Evolutionary conservation across 2,113 vertebrate species (phyloP).

Genomic region (Platysteira castanea): DNA sequence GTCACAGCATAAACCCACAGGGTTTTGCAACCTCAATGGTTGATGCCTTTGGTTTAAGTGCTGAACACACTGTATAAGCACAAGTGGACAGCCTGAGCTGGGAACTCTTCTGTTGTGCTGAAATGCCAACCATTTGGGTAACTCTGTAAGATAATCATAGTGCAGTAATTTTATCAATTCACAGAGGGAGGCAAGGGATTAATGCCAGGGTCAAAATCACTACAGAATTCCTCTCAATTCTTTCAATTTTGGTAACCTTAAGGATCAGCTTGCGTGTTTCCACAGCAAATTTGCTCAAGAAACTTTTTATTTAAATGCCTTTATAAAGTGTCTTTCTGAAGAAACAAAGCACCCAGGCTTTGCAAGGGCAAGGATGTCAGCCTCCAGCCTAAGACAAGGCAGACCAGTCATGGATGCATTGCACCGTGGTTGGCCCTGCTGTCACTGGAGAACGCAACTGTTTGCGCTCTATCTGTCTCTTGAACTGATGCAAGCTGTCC

Average conservation of each 20-base stretch:
- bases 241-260: neutral
- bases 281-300: neutral
- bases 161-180: neutral
- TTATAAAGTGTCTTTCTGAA: neutral
- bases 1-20: slow-evolving; percentile 3
- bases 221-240: neutral
- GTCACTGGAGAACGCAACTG: neutral
- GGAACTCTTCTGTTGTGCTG: neutral
- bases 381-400: neutral
- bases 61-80: slow-evolving; percentile 5
- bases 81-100: neutral
- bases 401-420: neutral
- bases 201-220: neutral
- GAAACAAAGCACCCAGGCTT: neutral
- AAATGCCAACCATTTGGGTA: neutral
- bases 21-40: neutral
- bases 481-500: neutral
- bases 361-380: neutral
- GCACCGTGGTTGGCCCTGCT: accelerated
- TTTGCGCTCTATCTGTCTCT: neutral
- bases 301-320: neutral
- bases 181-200: neutral
- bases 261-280: neutral
- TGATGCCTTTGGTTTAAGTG: neutral
- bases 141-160: neutral